A percentile compares a stretch with the other conserved stretches of the same genome.
Conservation (phyloP, 2,113 vertebrate genomes). For the Campylomormyrus tamandua region DNA sequence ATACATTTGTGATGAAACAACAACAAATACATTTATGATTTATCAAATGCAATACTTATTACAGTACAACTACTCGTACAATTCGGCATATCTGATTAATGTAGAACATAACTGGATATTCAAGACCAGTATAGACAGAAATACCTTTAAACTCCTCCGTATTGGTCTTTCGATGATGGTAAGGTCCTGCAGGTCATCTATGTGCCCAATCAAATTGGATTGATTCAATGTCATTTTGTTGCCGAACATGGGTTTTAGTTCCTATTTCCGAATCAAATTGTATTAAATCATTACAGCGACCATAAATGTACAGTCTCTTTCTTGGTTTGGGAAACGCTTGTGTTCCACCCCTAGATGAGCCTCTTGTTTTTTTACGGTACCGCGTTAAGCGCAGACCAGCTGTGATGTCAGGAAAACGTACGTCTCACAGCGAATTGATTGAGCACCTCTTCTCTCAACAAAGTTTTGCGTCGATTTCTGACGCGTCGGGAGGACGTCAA, state of each 20-base stretch:
- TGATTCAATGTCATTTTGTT: constrained; percentile 67
- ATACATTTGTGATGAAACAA: neutral
- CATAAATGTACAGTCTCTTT: neutral
- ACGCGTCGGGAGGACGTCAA: neutral
- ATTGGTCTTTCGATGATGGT: constrained; percentile 73
- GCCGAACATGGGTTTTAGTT: neutral
- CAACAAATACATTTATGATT: neutral
- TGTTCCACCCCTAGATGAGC: neutral
- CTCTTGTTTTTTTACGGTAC: neutral
- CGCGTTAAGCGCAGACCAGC: neutral
- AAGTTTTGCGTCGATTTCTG: constrained; percentile 3
- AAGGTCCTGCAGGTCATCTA: constrained; percentile 74
- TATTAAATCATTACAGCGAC: neutral
- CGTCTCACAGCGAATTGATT: neutral
- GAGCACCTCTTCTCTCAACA: neutral
- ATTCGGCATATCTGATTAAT: neutral
- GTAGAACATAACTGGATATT: neutral
- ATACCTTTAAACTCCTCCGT: constrained; percentile 73
- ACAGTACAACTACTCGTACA: neutral
- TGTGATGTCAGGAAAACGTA: constrained; percentile 5
- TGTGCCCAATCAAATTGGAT: constrained; percentile 67
- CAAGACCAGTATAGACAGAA: neutral
- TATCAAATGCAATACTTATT: neutral
- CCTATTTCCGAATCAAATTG: neutral
- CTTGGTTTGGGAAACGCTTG: neutral